Evolutionary conservation across 2,888 invertebrate genomes (phyloP), one percentile per base, ranked within the genome.

Genomic region (Chymomyza procnemis): DNA sequence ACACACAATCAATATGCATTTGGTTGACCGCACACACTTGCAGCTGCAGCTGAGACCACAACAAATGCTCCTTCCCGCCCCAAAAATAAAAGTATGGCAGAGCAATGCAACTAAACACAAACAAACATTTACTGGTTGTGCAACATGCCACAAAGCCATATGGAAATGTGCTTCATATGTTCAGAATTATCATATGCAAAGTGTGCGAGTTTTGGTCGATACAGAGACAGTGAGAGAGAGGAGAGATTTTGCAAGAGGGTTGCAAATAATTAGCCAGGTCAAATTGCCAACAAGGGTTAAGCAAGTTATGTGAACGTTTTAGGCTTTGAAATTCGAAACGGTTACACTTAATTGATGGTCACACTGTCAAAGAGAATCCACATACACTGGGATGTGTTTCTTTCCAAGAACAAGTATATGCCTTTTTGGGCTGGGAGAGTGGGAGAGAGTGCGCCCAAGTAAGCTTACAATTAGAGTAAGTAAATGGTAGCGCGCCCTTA

Each of bases 121-220:
- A 6, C 58, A 34, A 8, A 5, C 47, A 41, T 47, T 41, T 21
- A 14, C 21, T 14, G 48, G 18, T 59, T 19, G 16, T 47, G 57
- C n/a, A 57, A 57, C 30, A 34, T 57, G 57, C n/a, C 41, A 57
- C 19, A 30, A 57, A 34, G 30, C n/a, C 34, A 57, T 34, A 18
- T 57, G 26, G 6, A 41, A 41, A 12, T 41, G 2, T 41, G 34
- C 34, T 41, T 12, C 34, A 41, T 41, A 41, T 41, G 12, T 6
- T 26, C 26, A 26, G 6, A 26, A 26, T 26, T 26, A 26, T 26
- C 26, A 26, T 26, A 26, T 26, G 26, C 6, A 26, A n/a, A n/a
- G n/a, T n/a, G n/a, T n/a, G n/a, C n/a, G n/a, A n/a, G n/a, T n/a
- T n/a, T n/a, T n/a, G n/a, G n/a, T n/a, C n/a, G n/a, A n/a, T n/a